Evolutionary conservation across 2,888 invertebrate genomes (phyloP), one percentile per base, ranked within the genome.

Genomic region (Leucania comma): DNA sequence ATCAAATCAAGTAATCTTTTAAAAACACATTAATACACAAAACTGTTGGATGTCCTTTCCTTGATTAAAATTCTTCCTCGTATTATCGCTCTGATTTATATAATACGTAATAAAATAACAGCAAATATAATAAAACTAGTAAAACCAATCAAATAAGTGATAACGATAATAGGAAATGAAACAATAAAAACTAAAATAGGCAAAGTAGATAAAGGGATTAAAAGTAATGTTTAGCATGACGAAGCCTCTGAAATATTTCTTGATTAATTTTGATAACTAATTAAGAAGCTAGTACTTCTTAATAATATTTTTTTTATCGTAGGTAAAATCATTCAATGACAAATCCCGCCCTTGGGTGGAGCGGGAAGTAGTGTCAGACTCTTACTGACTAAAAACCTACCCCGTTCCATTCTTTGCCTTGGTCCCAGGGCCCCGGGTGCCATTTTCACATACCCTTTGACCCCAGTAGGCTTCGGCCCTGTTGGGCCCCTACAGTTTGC

Each of bases 181-280:
- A 65, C 42, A 65, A 35, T 50, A 20, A 51, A 51, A 54, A 22
- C 2, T n/a, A 46, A 48, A 48, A 32, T 24, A 72, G 32, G 22
- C 6, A 12, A 67, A 0, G 6, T 12, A 8, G 68, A 73, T 73
- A 60, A 50, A 68, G 0, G 24, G 29, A 74, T 73, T 73, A 73
- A 46, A 60, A 50, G 32, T 74, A 59, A 60, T 0, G 20, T 24
- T 72, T 35, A 64, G 12, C 17, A 46, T 60, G 68, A 68, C 68
- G 32, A 22, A 14, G 5, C 2, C 1, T 0, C 6, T 14, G 1
- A 73, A 57, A 9, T 35, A 51, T 22, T 12, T 42, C 14, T 32
- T 32, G 24, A 65, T 57, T 9, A 9, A 29, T 48, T 20, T 22
- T n/a, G 26, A 50, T 38, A 12, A 48, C 12, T n/a, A n/a, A n/a